Percentiles rank a stretch among this genome's conserved stretches.
These are phyloP conservation scores for Latrodectus elegans DNA, from an alignment of 2,888 invertebrate genomes.

Conservation along the genomic window DNA sequence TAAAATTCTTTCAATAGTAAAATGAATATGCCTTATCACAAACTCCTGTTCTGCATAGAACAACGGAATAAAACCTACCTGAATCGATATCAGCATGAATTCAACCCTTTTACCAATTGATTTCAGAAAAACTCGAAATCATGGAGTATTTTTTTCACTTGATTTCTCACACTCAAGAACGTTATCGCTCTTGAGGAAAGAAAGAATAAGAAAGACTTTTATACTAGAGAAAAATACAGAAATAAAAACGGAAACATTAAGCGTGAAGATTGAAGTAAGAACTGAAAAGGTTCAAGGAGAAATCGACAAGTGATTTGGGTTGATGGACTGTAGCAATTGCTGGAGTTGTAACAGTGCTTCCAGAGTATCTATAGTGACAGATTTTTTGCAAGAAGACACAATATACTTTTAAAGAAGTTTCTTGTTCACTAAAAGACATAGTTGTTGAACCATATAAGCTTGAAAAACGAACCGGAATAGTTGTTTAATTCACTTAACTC, in stretches of 20 bases:
- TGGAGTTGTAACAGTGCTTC: constrained; percentile 45
- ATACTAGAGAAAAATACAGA: constrained; percentile 7
- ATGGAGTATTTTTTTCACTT: constrained; percentile 49
- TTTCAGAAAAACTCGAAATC: constrained; percentile 64
- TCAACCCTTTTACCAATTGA: constrained; percentile 63
- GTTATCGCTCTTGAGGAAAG: constrained; percentile 41
- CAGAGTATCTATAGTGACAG: constrained; percentile 41
- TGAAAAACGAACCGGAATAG: no score
- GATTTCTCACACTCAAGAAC: constrained; percentile 57
- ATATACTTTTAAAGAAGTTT: constrained; percentile 41
- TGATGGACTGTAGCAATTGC: constrained; percentile 60
- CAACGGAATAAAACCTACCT: constrained; percentile 27
- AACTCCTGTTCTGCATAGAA: constrained; percentile 31
- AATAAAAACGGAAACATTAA: constrained; percentile 17
- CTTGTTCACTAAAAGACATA: constrained; percentile 41
- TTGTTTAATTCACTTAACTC: no score
- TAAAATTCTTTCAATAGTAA: constrained; percentile 17
- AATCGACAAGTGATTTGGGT: constrained; percentile 51
- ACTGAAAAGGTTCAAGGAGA: constrained; percentile 17
- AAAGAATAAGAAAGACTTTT: constrained; percentile 29
- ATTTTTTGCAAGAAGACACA: constrained; percentile 32
- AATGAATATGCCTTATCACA: constrained; percentile 51
- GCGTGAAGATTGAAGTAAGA: constrained; percentile 7
- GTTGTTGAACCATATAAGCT: neutral
- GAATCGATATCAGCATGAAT: constrained; percentile 58